Conservation (phyloP, 2,888 invertebrate genomes). For the Julus scandinavius region DNA sequence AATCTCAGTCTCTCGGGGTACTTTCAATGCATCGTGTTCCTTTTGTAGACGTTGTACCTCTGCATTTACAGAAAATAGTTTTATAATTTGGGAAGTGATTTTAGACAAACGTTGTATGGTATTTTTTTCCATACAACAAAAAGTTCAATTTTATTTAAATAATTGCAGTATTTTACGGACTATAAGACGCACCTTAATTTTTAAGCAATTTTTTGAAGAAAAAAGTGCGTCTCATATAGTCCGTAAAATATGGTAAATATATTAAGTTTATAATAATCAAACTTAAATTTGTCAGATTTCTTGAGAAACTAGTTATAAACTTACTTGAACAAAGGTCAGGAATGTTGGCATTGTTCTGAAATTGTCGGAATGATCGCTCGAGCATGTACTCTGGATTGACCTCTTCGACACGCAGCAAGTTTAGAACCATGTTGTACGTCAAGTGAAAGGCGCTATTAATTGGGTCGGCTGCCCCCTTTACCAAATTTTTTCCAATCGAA, state of each 20-base stretch:
- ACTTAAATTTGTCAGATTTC: background rate
- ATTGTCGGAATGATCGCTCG: slow-evolving; percentile 97
- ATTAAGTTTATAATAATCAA: no score
- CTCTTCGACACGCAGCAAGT: slow-evolving; percentile 96
- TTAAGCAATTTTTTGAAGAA: no score
- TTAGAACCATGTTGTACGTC: slow-evolving; percentile 98
- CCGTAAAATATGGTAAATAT: no score
- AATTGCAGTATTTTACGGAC: no score
- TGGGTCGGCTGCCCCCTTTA: slow-evolving; percentile 89
- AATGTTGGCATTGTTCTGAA: slow-evolving; percentile 96
- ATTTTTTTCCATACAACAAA: no score
- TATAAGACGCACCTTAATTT: no score
- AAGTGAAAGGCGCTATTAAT: slow-evolving; percentile 99
- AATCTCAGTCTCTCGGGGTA: slow-evolving; percentile 80
- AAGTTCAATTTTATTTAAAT: no score
- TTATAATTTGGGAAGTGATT: background rate
- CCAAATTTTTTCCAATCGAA: slow-evolving; percentile 69
- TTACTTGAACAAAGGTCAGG: slow-evolving; percentile 88
- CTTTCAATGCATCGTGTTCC: slow-evolving; percentile 73
- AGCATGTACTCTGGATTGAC: slow-evolving; percentile 99
- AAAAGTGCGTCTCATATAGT: no score
- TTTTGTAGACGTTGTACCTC: slow-evolving; percentile 76
- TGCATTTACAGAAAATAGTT: slow-evolving; percentile 63
- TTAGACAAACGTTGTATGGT: background rate
- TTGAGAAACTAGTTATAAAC: slow-evolving; percentile 63